A percentile compares a stretch with the other conserved stretches of the same genome.
These are phyloP conservation scores for Indicator maculatus DNA, from an alignment of 2,113 vertebrate species.

Conservation along the genomic window DNA sequence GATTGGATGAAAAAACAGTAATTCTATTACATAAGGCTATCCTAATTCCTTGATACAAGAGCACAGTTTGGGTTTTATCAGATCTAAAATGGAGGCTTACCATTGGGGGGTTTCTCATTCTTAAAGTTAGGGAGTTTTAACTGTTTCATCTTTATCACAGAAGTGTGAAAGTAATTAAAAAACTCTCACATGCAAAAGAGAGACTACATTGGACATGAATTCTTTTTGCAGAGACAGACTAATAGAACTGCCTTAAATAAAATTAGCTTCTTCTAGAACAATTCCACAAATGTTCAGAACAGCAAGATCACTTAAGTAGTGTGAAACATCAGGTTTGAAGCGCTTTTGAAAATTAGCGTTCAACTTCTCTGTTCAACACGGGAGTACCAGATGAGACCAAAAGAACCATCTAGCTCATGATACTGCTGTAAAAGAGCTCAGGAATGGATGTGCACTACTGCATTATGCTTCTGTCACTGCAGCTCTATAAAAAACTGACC, in stretches of 20 bases:
- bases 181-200: background rate
- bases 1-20: background rate
- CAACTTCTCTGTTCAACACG: background rate
- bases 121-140: background rate
- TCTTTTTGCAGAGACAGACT: background rate
- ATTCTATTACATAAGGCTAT: background rate
- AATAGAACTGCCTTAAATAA: background rate
- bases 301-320: background rate
- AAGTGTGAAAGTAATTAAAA: background rate
- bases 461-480: background rate
- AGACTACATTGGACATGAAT: background rate
- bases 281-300: background rate
- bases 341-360: background rate
- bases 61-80: background rate
- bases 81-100: background rate
- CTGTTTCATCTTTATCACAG: background rate
- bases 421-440: background rate
- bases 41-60: background rate
- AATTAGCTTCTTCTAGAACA: background rate
- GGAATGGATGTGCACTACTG: background rate
- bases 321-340: background rate
- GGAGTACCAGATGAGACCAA: background rate
- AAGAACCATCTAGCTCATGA: background rate
- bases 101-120: background rate
- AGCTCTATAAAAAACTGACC: background rate